phyloP scores from a whole-genome alignment of 2,113 vertebrate genomes.

The Leucopsar rothschildi region DNA sequence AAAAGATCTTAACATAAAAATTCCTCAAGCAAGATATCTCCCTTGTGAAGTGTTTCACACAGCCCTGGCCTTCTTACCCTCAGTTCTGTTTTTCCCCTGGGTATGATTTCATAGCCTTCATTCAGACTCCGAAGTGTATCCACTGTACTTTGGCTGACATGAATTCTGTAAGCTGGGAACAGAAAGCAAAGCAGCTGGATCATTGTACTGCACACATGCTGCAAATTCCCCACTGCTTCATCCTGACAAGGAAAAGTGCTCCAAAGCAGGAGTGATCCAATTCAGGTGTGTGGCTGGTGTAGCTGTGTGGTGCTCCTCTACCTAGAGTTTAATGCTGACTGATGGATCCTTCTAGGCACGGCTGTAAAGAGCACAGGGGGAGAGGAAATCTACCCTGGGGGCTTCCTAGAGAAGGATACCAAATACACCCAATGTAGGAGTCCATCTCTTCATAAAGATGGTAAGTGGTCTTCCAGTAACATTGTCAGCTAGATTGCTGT shows the following conservation, averaged over 20 bases:
- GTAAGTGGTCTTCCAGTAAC: neutral
- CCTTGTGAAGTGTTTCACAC: neutral
- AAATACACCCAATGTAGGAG: neutral
- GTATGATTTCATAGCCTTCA: conserved; percentile 86
- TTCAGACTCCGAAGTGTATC: conserved; percentile 81
- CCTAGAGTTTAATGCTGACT: fast-evolving
- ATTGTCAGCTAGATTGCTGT: neutral
- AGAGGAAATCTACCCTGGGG: neutral
- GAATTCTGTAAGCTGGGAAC: conserved; percentile 87
- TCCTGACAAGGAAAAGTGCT: neutral
- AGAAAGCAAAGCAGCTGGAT: neutral
- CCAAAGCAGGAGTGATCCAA: neutral
- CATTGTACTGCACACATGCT: neutral
- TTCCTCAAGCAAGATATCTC: neutral
- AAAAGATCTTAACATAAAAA: neutral
- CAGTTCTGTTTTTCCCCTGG: conserved; percentile 86
- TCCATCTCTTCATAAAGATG: neutral
- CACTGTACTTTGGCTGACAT: conserved; percentile 87
- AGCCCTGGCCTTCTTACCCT: conserved; percentile 75
- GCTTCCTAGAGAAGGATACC: neutral
- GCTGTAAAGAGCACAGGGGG: neutral
- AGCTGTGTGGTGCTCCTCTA: neutral
- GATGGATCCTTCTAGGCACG: neutral
- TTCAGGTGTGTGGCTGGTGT: neutral
- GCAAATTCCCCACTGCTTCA: neutral